Evolutionary conservation across 2,888 invertebrate species (phyloP).

Genomic region (Boloria selene): DNA sequence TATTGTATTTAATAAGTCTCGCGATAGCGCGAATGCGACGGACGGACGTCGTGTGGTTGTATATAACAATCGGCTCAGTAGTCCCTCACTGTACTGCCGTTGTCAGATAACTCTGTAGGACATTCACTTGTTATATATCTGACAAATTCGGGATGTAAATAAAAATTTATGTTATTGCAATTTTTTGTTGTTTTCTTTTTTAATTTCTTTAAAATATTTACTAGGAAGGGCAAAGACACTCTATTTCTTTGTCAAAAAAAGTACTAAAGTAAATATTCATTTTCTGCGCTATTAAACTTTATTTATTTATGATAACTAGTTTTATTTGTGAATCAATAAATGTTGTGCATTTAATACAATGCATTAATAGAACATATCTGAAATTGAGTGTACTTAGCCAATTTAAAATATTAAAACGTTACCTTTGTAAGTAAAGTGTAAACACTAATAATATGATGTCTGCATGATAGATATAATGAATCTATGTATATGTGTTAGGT

Average conservation of each 20-base stretch:
- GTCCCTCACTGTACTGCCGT: slow-evolving; percentile 61
- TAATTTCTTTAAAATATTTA: background rate
- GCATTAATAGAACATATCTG: slow-evolving; percentile 7
- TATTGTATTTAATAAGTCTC: slow-evolving; percentile 66
- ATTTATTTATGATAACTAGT: too few relatives aligned
- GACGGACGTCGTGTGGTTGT: slow-evolving; percentile 23
- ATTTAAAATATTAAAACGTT: background rate
- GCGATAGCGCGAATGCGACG: slow-evolving; percentile 53
- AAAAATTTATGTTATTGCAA: slow-evolving; percentile 80
- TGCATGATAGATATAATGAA: background rate
- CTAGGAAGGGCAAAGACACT: too few relatives aligned
- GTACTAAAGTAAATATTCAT: too few relatives aligned
- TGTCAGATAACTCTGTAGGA: slow-evolving; percentile 56
- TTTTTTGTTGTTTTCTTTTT: slow-evolving; percentile 52
- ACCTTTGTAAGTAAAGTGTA: background rate
- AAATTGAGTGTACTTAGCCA: background rate
- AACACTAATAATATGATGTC: background rate
- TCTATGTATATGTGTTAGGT: background rate
- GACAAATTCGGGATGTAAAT: slow-evolving; percentile 80
- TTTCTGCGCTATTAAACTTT: too few relatives aligned
- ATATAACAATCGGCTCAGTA: slow-evolving; percentile 29
- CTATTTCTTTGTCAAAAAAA: too few relatives aligned
- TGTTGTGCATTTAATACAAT: background rate
- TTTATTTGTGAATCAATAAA: background rate
- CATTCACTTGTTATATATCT: slow-evolving; percentile 71